A percentile compares a stretch with the other conserved stretches of the same genome.
Conservation (phyloP, 2,888 invertebrate species). For the Dichetophora obliterata region DNA sequence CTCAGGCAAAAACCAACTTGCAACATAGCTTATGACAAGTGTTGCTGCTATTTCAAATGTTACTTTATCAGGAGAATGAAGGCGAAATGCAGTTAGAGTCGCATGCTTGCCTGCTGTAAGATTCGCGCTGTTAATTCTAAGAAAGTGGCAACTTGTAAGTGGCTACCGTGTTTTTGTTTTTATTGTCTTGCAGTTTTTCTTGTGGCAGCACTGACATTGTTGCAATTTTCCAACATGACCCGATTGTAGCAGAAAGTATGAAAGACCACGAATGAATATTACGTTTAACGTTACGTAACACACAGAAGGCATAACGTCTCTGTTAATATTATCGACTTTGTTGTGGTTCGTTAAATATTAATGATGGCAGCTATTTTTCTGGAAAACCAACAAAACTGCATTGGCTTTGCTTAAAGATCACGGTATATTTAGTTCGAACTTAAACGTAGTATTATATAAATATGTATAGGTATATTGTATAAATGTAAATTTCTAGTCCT, state of each 20-base stretch:
- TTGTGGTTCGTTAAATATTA: conserved; percentile 45
- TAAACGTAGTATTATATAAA: too few species aligned
- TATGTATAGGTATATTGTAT: too few species aligned
- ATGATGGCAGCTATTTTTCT: conserved; percentile 33
- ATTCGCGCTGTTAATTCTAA: conserved; percentile 63
- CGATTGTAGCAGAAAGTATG: conserved; percentile 16
- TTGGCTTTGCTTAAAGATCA: too few species aligned
- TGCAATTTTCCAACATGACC: conserved; percentile 48
- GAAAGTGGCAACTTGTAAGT: conserved; percentile 59
- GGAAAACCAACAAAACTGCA: neutral
- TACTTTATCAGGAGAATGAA: neutral
- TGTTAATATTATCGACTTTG: conserved; percentile 36
- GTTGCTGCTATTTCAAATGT: neutral
- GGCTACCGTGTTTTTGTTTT: conserved; percentile 9
- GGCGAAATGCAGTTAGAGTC: too few species aligned
- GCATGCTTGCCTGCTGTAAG: conserved; percentile 52
- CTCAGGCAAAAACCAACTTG: neutral
- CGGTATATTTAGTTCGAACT: too few species aligned
- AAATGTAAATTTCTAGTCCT: too few species aligned
- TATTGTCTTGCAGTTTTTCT: neutral
- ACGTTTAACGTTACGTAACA: conserved; percentile 18
- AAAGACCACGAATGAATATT: conserved; percentile 52
- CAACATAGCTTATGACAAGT: neutral
- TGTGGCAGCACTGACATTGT: neutral
- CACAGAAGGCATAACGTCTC: neutral